phyloP scores from a whole-genome alignment of 2,888 invertebrate species.

The Noctua janthina region DNA sequence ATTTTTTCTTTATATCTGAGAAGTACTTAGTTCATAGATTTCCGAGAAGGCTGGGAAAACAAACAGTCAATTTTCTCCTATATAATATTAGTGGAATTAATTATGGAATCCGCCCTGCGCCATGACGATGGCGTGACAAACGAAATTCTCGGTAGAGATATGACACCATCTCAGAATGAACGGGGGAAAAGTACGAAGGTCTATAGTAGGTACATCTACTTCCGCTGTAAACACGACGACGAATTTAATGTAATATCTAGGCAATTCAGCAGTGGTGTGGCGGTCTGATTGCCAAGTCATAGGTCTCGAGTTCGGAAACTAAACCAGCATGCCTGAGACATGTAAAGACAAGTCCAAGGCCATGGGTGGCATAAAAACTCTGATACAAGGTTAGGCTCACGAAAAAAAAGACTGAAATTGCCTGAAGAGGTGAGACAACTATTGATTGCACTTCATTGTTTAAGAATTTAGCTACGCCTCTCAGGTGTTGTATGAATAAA shows the following conservation, averaged over 20 bases:
- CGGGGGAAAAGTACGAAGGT: slow-evolving; percentile 55
- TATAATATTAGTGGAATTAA: slow-evolving; percentile 59
- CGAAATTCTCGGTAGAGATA: slow-evolving; percentile 61
- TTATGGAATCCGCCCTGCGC: slow-evolving; percentile 47
- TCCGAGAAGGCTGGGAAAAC: slow-evolving; percentile 50
- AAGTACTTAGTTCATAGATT: slow-evolving; percentile 44
- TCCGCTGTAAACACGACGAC: slow-evolving; percentile 50
- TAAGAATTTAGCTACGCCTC: background rate
- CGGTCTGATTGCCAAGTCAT: no score
- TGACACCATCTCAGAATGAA: slow-evolving; percentile 46
- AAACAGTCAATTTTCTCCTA: slow-evolving; percentile 56
- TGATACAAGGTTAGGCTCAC: no score
- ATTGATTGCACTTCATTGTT: background rate
- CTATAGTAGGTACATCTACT: slow-evolving; percentile 26
- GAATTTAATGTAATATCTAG: background rate
- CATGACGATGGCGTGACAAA: slow-evolving; percentile 56
- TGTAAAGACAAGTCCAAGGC: no score
- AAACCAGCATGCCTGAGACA: no score
- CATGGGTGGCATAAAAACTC: no score
- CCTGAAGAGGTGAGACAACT: slow-evolving; percentile 1
- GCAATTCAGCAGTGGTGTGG: background rate
- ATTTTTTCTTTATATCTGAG: slow-evolving; percentile 50
- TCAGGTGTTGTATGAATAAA: background rate
- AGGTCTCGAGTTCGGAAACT: no score
- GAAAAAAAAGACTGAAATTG: background rate